Evolutionary conservation across 2,888 invertebrate species (phyloP), one percentile per base, ranked within the genome.

Genomic region (Elegia similella): DNA sequence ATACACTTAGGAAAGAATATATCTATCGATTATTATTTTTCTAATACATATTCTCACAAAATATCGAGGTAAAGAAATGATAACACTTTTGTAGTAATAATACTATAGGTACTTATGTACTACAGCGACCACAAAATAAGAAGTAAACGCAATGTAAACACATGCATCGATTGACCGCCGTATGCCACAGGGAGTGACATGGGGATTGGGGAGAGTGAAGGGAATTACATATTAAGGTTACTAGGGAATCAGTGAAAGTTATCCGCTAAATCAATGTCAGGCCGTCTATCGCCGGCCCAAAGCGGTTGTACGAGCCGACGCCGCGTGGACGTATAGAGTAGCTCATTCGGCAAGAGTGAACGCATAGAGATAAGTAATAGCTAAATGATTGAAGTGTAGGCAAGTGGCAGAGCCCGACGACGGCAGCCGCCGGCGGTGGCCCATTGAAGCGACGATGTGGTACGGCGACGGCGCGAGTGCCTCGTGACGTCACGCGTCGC

Each of bases 401-500:
- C 54, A 66, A 64, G 68, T 57, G 63, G 64, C 56, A 56, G 59
- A 62, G 55, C 64, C 59, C 62, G 65, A 62, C 61, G 62, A 42
- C 42, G 46, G 42, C 50, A 57, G 62, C 57, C 57, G 58, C 56
- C 59, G 65, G 62, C 65, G 62, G 59, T 23, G 72, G 75, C 65
- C 72, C 77, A 77, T 76, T 76, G 75, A 74, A 71, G 73, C 56
- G 71, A 72, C 61, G 68, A 62, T 62, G 65, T 61, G 67, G 69
- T 68, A 74, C 69, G 72, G 79, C 83, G 84, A 75, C 82, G 84
- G 82, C 82, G 83, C 80, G 79, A 69, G 66, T 62, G 61, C 63
- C 66, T 65, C 64, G 80, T 86, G 86, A 86, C 88, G 88, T 85
- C 86, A 84, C 85, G 68, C 67, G 67, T 65, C 74, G 73, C 73